Evolutionary conservation across 2,888 invertebrate genomes (phyloP).

Genomic region (Macrophya annulata): DNA sequence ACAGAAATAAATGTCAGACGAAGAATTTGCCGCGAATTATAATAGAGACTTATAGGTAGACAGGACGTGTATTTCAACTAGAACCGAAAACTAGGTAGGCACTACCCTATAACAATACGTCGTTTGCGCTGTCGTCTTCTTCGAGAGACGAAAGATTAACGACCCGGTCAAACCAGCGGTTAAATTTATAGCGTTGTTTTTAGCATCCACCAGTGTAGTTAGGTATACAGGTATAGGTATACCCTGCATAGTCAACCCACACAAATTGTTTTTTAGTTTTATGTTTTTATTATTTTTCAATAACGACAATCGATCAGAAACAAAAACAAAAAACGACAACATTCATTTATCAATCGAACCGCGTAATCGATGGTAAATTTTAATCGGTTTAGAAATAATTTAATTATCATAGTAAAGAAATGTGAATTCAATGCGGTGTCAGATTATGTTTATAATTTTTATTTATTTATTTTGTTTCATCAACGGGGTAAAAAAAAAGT

Average conservation of each 20-base stretch:
- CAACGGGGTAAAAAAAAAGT: background rate
- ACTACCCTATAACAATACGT: slow-evolving; percentile 3
- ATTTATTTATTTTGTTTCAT: background rate
- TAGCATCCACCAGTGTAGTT: slow-evolving; percentile 40
- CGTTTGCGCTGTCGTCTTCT: background rate
- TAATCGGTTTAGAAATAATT: too few species aligned
- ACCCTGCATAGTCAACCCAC: slow-evolving; percentile 24
- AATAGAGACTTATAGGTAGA: background rate
- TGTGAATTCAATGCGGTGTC: background rate
- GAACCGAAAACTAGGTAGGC: background rate
- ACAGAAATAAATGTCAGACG: background rate
- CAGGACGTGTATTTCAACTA: slow-evolving; percentile 13
- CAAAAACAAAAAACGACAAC: background rate
- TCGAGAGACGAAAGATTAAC: slow-evolving; percentile 55
- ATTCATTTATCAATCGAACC: background rate
- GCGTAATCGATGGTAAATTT: background rate
- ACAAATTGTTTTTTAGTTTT: background rate
- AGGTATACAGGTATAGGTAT: background rate
- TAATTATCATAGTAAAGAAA: background rate
- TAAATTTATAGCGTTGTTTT: slow-evolving; percentile 56
- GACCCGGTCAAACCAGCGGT: slow-evolving; percentile 53
- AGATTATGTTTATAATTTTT: background rate
- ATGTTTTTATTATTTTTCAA: background rate
- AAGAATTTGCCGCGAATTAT: background rate
- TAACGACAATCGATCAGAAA: background rate